Evolutionary conservation across 2,113 vertebrate genomes (phyloP).

Genomic region (Istiophorus platypterus): DNA sequence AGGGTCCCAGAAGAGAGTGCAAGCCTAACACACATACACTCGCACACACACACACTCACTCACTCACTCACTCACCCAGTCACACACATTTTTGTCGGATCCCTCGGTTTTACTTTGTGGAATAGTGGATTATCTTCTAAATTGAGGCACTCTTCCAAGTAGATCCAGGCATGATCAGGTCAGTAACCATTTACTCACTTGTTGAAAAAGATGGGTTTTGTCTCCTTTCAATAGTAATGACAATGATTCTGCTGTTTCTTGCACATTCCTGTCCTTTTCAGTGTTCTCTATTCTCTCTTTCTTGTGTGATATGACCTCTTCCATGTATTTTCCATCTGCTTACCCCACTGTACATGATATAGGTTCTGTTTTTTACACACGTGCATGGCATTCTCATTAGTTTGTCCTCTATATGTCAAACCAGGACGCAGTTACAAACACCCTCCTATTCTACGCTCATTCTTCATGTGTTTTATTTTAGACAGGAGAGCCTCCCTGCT

Average conservation of each 20-base stretch:
- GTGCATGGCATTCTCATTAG: neutral
- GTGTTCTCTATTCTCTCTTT: neutral
- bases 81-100: slow-evolving; percentile 32
- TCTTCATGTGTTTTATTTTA: neutral
- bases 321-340: neutral
- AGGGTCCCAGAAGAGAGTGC: slow-evolving; percentile 65
- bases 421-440: neutral
- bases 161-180: slow-evolving; percentile 71
- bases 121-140: slow-evolving; percentile 68
- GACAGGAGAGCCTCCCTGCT: slow-evolving; percentile 4
- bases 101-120: slow-evolving; percentile 47
- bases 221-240: slow-evolving; percentile 17
- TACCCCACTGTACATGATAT: neutral
- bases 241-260: slow-evolving; percentile 36
- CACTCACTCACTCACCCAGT: slow-evolving; percentile 1
- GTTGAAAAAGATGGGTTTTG: slow-evolving; percentile 10
- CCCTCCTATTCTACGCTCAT: neutral
- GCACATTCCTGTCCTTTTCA: slow-evolving; percentile 51
- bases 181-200: slow-evolving; percentile 51
- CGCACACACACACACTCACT: slow-evolving; percentile 19
- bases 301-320: slow-evolving; percentile 8
- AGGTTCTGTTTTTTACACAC: neutral
- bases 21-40: slow-evolving; percentile 37
- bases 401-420: slow-evolving; percentile 15
- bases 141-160: slow-evolving; percentile 15